Evolutionary conservation across 2,888 invertebrate species (phyloP).

Genomic region (Abscondita cerata): DNA sequence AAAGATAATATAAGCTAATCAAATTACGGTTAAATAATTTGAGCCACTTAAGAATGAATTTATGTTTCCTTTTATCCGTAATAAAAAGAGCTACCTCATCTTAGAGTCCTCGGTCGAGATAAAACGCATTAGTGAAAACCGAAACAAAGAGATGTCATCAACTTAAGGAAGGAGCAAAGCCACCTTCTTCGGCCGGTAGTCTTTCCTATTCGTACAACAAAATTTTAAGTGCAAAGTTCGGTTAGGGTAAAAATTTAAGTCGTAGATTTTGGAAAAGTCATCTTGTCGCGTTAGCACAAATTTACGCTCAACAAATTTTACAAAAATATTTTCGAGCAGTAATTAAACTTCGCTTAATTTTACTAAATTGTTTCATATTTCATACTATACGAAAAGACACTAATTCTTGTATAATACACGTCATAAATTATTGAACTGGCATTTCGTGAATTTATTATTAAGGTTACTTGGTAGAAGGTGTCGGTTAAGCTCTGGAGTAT

Average conservation of each 20-base stretch:
- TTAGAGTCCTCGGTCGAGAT: conserved; percentile 44
- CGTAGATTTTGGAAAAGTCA: conserved; percentile 9
- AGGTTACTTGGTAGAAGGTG: conserved; percentile 46
- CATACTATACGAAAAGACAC: too few species aligned
- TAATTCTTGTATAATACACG: too few species aligned
- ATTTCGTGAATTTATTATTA: conserved; percentile 42
- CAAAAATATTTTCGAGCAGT: too few species aligned
- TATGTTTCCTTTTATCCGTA: conserved; percentile 50
- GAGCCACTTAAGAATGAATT: conserved; percentile 50
- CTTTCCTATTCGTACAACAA: conserved; percentile 41
- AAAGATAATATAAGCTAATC: conserved; percentile 44
- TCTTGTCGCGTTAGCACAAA: background rate
- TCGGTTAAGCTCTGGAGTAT: conserved; percentile 47
- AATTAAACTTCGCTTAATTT: too few species aligned
- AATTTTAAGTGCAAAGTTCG: conserved; percentile 58
- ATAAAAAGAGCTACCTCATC: conserved; percentile 48
- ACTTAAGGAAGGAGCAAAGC: conserved; percentile 49
- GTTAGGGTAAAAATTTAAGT: conserved; percentile 39
- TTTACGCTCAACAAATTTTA: background rate
- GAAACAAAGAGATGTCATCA: conserved; percentile 55
- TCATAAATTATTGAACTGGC: conserved; percentile 20
- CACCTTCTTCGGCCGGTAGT: conserved; percentile 45
- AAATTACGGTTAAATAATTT: conserved; percentile 51
- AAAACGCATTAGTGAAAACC: conserved; percentile 52
- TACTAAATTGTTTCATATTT: too few species aligned